phyloP scores from a whole-genome alignment of 2,797 vertebrate species.

The Malacoraja senta region DNA sequence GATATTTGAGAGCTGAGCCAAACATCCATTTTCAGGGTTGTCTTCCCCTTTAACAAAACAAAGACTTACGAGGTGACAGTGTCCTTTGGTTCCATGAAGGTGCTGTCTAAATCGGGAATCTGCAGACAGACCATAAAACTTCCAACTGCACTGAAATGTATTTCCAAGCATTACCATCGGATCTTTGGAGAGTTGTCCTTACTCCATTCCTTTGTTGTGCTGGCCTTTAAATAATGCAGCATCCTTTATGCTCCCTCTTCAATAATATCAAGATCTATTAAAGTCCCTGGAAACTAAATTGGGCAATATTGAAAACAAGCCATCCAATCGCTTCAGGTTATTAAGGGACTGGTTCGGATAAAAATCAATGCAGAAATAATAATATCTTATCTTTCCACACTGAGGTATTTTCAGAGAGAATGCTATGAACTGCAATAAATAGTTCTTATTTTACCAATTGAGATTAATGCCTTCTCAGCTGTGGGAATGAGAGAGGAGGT shows the following conservation, averaged over 20 bases:
- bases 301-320: not conserved
- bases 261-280: not conserved
- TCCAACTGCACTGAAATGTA: not conserved
- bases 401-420: not conserved
- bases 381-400: not conserved
- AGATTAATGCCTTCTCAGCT: not conserved
- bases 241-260: no score
- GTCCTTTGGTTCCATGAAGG: not conserved
- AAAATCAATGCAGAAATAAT: not conserved
- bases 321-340: not conserved
- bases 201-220: not conserved
- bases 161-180: not conserved
- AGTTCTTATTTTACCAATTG: not conserved
- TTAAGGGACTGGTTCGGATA: not conserved
- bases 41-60: not conserved
- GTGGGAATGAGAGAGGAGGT: not conserved
- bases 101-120: not conserved
- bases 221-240: not conserved
- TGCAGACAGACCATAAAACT: not conserved
- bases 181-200: not conserved
- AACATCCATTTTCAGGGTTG: not conserved
- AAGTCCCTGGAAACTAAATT: not conserved
- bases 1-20: not conserved
- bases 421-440: not conserved
- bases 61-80: not conserved